Evolutionary conservation across 2,888 invertebrate genomes (phyloP), one percentile per base, ranked within the genome.

Genomic region (Copidosoma aretas): DNA sequence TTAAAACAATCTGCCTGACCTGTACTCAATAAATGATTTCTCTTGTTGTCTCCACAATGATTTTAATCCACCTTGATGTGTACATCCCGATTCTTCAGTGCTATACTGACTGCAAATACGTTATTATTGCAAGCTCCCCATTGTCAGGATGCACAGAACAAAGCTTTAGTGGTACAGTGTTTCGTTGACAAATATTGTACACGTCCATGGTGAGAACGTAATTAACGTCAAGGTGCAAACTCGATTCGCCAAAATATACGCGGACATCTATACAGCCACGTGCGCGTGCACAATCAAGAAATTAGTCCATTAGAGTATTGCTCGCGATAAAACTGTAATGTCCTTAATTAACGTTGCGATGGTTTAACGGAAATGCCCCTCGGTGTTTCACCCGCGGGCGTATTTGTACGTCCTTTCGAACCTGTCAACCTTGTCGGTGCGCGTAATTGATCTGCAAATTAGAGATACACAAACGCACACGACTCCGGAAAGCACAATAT

Each of bases 271-370:
- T 32, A 32, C 22, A n/a, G n/a, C n/a, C n/a, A n/a, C n/a, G n/a
- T n/a, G 15, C 21, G 15, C 39, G 5, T 19, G 19, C 8, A n/a
- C 39, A 39, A 57, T 57, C 57, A 57, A 57, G 57, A 41, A 57
- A 57, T 57, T 19, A 57, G 21, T 57, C 39, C 19, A 57, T 39
- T 57, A 39, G 32, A 12, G 32, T 57, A 39, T 57, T 39, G 39
- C 57, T 39, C 17, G 25, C 25, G 24, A 54, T 24, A n/a, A 32
- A 54, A 54, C 25, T 54, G 54, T 54, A 32, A 17, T 25, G 17
- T 24, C 12, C 25, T 12, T 32, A 54, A 54, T 25, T 24, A 54
- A 17, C 25, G n/a, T 15, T 1, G 5, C n/a, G 24, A 4, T 19
- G 5, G 21, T 21, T 46, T 12, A 2, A 32, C 32, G 8, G 32